These are phyloP conservation scores for Coboldia fuscipes DNA, from an alignment of 1,140 invertebrate genomes.

Conservation along the genomic window DNA sequence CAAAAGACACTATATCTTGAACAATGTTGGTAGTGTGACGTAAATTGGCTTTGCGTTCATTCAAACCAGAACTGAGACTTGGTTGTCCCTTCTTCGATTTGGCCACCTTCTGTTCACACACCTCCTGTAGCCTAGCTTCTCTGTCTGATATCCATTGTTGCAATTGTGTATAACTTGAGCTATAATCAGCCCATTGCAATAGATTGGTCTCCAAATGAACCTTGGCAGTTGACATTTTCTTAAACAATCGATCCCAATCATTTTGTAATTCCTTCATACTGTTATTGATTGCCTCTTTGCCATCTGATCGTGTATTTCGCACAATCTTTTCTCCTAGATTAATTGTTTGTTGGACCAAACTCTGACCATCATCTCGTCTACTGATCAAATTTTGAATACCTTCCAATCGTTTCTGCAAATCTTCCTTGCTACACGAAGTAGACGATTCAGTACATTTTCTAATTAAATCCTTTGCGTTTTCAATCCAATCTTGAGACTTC, in stretches of 20 bases:
- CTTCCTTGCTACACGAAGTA: conserved; percentile 61
- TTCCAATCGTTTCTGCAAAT: conserved; percentile 57
- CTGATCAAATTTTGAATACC: conserved; percentile 62
- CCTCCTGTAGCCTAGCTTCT: conserved; percentile 83
- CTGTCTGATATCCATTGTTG: conserved; percentile 90
- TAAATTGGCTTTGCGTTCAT: conserved; percentile 70
- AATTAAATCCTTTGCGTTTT: conserved; percentile 64
- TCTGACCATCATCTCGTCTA: conserved; percentile 77
- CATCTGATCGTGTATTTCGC: conserved; percentile 69
- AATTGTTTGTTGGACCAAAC: conserved; percentile 68
- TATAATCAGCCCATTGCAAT: conserved; percentile 89
- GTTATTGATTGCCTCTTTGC: conserved; percentile 66
- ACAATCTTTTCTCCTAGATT: conserved; percentile 85
- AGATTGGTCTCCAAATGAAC: conserved; percentile 80
- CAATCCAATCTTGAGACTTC: conserved; percentile 73
- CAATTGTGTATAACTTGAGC: conserved; percentile 71
- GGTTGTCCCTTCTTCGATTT: conserved; percentile 51
- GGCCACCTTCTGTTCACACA: conserved; percentile 65
- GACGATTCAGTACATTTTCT: conserved; percentile 55
- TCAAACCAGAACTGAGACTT: conserved; percentile 49
- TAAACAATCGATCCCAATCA: conserved; percentile 80
- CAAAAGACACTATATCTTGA: conserved; percentile 83
- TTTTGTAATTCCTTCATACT: conserved; percentile 79
- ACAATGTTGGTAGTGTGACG: conserved; percentile 81
- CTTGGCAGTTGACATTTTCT: conserved; percentile 81